Evolutionary conservation across 2,797 vertebrate genomes (phyloP), one percentile per base, ranked within the genome.

Genomic region (Eleutherodactylus coqui): DNA sequence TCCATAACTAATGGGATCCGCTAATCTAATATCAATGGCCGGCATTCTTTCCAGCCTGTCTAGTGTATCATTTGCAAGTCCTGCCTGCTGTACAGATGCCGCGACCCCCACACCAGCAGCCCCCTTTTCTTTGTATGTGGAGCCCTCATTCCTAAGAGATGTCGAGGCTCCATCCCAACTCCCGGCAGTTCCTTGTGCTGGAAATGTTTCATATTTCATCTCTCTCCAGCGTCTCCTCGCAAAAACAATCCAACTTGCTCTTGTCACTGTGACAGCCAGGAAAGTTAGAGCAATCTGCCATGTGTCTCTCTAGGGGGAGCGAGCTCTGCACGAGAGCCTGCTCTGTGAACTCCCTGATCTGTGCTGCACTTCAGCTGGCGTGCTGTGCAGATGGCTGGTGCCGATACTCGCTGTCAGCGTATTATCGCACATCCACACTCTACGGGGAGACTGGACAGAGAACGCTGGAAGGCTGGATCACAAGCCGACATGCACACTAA

Each of bases 191-290:
- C 24, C 64, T 82, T 49, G 27, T 9, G 47, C 67, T 82, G 67
- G 80, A 72, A 82, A 73, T 47, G n/a, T 41, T 70, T 82, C 29
- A 70, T 51, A 53, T 82, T 75, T 60, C 51, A 75, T 73, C 62
- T 82, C 79, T 82, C 64, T 72, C 79, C 64, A 8, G 79, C 45
- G 34, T 62, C 51, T 27, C 38, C 36, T 60, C 51, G 34, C 51
- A 73, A 41, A n/a, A 75, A 73, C 51, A 32, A 62, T 38, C 70
- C 51, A 34, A 43, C 82, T 43, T n/a, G 62, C 62, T 58, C 64
- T 32, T 58, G 49, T 85, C 75, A 79, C 62, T 29, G 43, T 79
- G 64, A 85, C 84, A 85, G 84, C 84, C 64, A 85, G 70, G 75
- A 79, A 55, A 79, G 55, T 64, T 49, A 49, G 36, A 70, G 75